Conservation (phyloP, 2,888 invertebrate genomes). For the Lasiommata megera region DNA sequence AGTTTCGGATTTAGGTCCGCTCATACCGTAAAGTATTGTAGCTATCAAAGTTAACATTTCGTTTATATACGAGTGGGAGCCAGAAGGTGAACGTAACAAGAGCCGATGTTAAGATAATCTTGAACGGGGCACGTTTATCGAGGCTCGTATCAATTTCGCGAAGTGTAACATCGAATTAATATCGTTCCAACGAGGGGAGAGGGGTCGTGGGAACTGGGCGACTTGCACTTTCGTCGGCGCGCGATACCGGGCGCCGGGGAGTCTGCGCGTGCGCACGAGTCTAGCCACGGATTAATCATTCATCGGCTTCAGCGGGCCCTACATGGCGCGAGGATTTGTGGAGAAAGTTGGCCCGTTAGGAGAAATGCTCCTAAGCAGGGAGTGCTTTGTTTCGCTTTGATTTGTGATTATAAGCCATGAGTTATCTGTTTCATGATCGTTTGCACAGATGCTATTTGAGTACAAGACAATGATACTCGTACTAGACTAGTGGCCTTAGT, state of each 20-base stretch:
- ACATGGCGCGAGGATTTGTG: slow-evolving; percentile 39
- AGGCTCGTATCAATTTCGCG: slow-evolving; percentile 14
- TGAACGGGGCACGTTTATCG: slow-evolving; percentile 16
- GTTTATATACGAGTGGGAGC: neutral
- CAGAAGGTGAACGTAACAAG: neutral
- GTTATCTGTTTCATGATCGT: neutral
- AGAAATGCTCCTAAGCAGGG: slow-evolving; percentile 32
- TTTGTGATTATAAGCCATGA: neutral
- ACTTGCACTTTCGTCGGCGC: slow-evolving; percentile 77
- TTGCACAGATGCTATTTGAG: too few relatives aligned
- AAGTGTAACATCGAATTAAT: slow-evolving; percentile 16
- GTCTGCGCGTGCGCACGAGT: slow-evolving; percentile 69
- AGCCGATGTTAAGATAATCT: neutral
- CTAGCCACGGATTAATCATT: slow-evolving; percentile 56
- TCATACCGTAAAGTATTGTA: neutral
- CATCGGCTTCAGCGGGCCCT: slow-evolving; percentile 36
- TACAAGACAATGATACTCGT: too few relatives aligned
- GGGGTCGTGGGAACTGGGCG: slow-evolving; percentile 71
- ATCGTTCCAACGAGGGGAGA: slow-evolving; percentile 35
- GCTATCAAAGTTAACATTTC: neutral
- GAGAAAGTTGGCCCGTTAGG: slow-evolving; percentile 40
- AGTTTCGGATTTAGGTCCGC: too few relatives aligned
- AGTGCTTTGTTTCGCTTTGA: slow-evolving; percentile 13
- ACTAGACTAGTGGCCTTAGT: too few relatives aligned
- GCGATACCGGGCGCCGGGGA: slow-evolving; percentile 58